Evolutionary conservation across 1,140 invertebrate species (phyloP).

Genomic region (Drosophila equinoxialis): DNA sequence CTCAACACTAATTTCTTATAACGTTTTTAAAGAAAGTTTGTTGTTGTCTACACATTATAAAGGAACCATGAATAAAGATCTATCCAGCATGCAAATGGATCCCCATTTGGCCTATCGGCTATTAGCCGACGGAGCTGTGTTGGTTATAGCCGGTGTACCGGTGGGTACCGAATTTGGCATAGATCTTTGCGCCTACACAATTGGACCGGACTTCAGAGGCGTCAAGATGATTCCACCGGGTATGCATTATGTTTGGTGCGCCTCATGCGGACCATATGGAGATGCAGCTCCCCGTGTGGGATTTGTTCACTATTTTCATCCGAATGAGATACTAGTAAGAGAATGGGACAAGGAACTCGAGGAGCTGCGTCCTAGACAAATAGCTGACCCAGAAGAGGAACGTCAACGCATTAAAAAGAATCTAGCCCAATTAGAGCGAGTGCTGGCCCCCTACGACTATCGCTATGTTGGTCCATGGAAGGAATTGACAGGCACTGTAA

Average conservation of each 20-base stretch:
- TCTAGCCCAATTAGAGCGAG: slow-evolving; percentile 90
- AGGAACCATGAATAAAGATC: slow-evolving; percentile 67
- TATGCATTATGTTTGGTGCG: slow-evolving; percentile 96
- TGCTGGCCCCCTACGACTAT: slow-evolving; percentile 95
- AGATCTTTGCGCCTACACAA: slow-evolving; percentile 96
- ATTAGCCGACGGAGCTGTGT: slow-evolving; percentile 91
- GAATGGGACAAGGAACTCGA: slow-evolving; percentile 92
- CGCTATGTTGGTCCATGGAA: slow-evolving; percentile 95
- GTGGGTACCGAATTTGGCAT: slow-evolving; percentile 97
- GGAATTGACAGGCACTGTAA: slow-evolving; percentile 90
- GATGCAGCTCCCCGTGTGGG: slow-evolving; percentile 88
- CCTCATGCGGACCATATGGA: slow-evolving; percentile 84
- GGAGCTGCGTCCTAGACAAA: slow-evolving; percentile 86
- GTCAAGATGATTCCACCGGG: slow-evolving; percentile 99
- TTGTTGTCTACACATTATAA: neutral
- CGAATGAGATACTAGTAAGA: slow-evolving; percentile 92
- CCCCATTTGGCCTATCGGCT: slow-evolving; percentile 90
- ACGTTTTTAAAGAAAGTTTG: neutral
- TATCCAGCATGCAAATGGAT: slow-evolving; percentile 86
- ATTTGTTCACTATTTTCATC: slow-evolving; percentile 94
- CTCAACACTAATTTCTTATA: neutral
- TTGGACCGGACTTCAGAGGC: slow-evolving; percentile 96
- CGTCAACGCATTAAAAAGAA: slow-evolving; percentile 88
- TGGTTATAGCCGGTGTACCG: slow-evolving; percentile 93
- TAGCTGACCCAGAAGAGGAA: slow-evolving; percentile 82